phyloP scores from a whole-genome alignment of 2,888 invertebrate species.

The Drosophila merina region DNA sequence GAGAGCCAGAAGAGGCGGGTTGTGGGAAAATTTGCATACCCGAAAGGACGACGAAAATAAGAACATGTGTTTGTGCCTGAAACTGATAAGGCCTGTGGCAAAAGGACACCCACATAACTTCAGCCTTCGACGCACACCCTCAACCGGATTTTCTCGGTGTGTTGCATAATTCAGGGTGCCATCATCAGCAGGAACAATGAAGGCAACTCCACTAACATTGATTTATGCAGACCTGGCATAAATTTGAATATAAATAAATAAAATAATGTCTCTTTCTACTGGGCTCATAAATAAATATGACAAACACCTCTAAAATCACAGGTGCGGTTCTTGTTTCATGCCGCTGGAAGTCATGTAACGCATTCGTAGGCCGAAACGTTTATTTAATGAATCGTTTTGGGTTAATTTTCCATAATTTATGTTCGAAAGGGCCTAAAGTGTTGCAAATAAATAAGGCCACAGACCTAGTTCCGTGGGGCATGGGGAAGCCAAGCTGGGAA shows the following conservation, averaged over 20 bases:
- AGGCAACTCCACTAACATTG: slow-evolving; percentile 19
- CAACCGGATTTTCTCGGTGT: slow-evolving; percentile 6
- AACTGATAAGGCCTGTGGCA: slow-evolving; percentile 43
- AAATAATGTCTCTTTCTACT: slow-evolving; percentile 11
- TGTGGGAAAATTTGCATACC: slow-evolving; percentile 32
- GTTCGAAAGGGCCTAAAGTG: slow-evolving; percentile 20
- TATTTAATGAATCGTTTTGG: slow-evolving; percentile 49
- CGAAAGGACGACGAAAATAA: slow-evolving; percentile 30
- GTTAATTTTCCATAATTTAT: slow-evolving; percentile 38
- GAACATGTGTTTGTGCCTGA: slow-evolving; percentile 55
- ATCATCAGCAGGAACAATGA: slow-evolving; percentile 28
- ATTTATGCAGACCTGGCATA: slow-evolving; percentile 52
- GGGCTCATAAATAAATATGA: slow-evolving; percentile 51
- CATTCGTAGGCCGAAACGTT: slow-evolving; percentile 28
- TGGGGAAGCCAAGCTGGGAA: neutral
- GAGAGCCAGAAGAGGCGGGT: neutral
- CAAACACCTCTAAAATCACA: slow-evolving; percentile 26
- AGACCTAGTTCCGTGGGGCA: slow-evolving; percentile 3
- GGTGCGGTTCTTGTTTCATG: slow-evolving; percentile 19
- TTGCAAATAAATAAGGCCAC: slow-evolving; percentile 18
- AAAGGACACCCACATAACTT: slow-evolving; percentile 1
- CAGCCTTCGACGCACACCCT: neutral
- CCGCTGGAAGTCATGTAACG: slow-evolving; percentile 13
- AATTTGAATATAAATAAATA: slow-evolving; percentile 56
- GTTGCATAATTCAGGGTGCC: slow-evolving; percentile 43